Evolutionary conservation across 2,888 invertebrate genomes (phyloP).

Genomic region (Exocentrus adspersus): DNA sequence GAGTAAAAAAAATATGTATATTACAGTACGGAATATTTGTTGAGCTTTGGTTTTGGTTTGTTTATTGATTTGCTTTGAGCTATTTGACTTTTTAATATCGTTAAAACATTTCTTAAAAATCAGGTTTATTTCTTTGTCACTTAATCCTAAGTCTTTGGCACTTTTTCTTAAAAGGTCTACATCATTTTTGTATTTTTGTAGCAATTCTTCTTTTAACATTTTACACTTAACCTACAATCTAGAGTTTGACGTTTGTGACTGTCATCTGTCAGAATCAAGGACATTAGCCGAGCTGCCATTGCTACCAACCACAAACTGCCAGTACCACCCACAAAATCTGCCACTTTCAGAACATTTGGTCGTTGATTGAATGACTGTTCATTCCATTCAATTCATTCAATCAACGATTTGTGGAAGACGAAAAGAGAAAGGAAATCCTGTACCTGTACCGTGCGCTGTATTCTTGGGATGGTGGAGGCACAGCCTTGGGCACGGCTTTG

Average conservation of each 20-base stretch:
- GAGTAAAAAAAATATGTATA: constrained; percentile 43
- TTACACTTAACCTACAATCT: constrained; percentile 42
- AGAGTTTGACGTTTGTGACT: background rate
- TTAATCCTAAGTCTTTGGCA: constrained; percentile 70
- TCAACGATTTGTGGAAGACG: too few relatives aligned
- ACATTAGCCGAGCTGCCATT: too few relatives aligned
- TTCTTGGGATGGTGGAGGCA: too few relatives aligned
- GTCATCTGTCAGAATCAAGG: too few relatives aligned
- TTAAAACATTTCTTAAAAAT: constrained; percentile 69
- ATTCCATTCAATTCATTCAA: too few relatives aligned
- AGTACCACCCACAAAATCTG: too few relatives aligned
- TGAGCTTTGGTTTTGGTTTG: constrained; percentile 43
- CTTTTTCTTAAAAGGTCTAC: constrained; percentile 69
- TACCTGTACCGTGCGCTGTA: too few relatives aligned
- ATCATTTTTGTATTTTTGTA: constrained; percentile 67
- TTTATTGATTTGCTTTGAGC: constrained; percentile 36
- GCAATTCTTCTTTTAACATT: constrained; percentile 59
- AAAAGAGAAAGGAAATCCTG: too few relatives aligned
- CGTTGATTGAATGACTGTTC: too few relatives aligned
- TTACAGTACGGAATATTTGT: constrained; percentile 36
- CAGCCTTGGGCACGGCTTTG: too few relatives aligned
- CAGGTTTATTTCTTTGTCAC: constrained; percentile 71
- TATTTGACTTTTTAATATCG: constrained; percentile 57
- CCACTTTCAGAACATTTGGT: too few relatives aligned
- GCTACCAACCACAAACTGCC: too few relatives aligned